Evolutionary conservation across 2,113 vertebrate genomes (phyloP), one percentile per base, ranked within the genome.

Genomic region (Myxocyprinus asiaticus): DNA sequence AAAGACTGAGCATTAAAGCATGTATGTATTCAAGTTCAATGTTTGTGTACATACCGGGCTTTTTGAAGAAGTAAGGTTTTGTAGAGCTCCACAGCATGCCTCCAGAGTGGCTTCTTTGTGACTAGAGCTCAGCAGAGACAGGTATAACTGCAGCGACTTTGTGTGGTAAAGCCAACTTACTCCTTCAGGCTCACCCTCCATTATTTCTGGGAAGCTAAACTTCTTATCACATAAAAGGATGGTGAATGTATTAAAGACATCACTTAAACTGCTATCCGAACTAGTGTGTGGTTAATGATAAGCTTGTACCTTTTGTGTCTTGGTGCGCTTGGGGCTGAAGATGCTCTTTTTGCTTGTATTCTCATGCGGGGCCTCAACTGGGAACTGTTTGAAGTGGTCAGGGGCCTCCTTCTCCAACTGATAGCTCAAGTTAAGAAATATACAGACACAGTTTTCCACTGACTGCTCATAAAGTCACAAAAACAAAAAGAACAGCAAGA

Each of bases 371-470:
- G 88, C 83, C 56, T 83, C 3, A 0, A 84, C 86, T 78, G 87
- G 76, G 5, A 7, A 33, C 1, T 33, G 22, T 33, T 9, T 59
- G 90, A 83, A 76, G 93, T 96, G 83, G 89, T 91, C 88, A 7
- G 94, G 92, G 72, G 90, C 90, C 86, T 98, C 97, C 0, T 86
- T 56, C 58, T 97, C 95, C 91, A 98, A 92, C 72, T 95, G 93
- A 88, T 93, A 99, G 51, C 95, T 95, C 77, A 99, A 90, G 89
- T 99, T 99, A 82, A 98, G 97, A 69, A 99, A 93, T 85, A 96
- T 94, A 48, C 96, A 98, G 76, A 93, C 92, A 81, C 95, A 98
- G 85, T 98, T 98, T 91, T 98, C 97, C 91, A 99, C 94, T 0
- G 96, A 95, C 97, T 99, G 82, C 50, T 53, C 43, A 53, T 17